Evolutionary conservation across 1,140 invertebrate species (phyloP), one percentile per base, ranked within the genome.

Genomic region (Pseudomyrmex dendroicus): DNA sequence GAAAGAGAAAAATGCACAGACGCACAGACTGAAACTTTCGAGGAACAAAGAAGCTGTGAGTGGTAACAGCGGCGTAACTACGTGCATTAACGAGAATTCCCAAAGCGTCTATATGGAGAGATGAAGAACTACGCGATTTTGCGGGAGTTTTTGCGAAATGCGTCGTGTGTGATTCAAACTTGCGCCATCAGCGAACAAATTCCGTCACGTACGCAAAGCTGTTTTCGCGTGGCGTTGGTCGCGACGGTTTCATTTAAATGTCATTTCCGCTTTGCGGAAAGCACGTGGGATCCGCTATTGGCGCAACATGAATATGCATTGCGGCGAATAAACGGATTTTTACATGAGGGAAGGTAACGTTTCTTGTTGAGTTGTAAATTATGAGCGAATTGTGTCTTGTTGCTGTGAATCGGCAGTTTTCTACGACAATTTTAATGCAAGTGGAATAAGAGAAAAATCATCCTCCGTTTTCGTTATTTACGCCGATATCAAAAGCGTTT

Each of bases 281-380:
- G 22, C 15, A 22, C 15, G 13, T 20, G 48, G 52, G 44, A 22
- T 25, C 12, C 15, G 25, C 13, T 46, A 59, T 73, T 22, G 56
- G 56, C 17, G 35, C 46, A n/a, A 7, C 13, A 62, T 67, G 74
- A 77, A 77, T 77, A 67, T 57, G 35, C 63, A 68, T 48, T 13
- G 17, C 15, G 15, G 52, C 35, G 62, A 78, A 78, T 57, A 68
- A 46, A 68, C 74, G 17, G 10, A 67, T 77, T 78, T 78, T 68
- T 78, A 57, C 1, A 15, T 15, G 35, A 68, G 15, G 25, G 9
- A 68, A 66, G 13, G n/a, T 17, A 52, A 78, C 44, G 44, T 68
- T 8, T 50, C 46, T 9, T 67, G 17, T 52, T 12, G 20, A 10
- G 12, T 25, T 62, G 2, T 52, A 12, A 68, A 67, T 78, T 57